Conservation (phyloP, 2,113 vertebrate species). For the Oryzias melastigma region DNA sequence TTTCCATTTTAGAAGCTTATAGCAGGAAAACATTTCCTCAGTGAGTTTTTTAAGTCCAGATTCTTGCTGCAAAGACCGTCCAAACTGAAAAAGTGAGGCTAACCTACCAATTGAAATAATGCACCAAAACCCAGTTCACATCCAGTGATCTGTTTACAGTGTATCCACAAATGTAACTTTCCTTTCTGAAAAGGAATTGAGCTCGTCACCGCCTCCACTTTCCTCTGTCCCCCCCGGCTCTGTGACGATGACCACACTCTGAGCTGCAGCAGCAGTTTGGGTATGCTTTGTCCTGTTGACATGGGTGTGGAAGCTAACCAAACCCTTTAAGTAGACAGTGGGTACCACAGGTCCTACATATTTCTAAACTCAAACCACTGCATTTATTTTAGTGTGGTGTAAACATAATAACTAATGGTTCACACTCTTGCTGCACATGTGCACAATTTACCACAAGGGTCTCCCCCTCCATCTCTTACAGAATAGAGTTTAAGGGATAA, state of each 20-base stretch:
- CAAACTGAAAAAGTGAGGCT: slow-evolving; percentile 42
- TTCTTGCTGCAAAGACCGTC: slow-evolving; percentile 31
- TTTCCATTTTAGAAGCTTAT: too few species aligned
- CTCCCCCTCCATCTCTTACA: slow-evolving; percentile 44
- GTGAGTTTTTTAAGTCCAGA: neutral
- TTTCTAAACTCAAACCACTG: slow-evolving; percentile 68
- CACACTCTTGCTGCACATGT: slow-evolving; percentile 69
- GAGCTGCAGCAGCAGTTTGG: slow-evolving; percentile 63
- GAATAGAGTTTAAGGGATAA: slow-evolving; percentile 1
- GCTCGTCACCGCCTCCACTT: slow-evolving; percentile 65
- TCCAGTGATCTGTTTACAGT: slow-evolving; percentile 68
- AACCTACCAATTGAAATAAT: slow-evolving; percentile 42
- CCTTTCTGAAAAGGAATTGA: slow-evolving; percentile 68
- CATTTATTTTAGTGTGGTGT: slow-evolving; percentile 73
- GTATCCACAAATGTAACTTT: slow-evolving; percentile 66
- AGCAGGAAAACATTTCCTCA: too few species aligned
- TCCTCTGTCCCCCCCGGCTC: slow-evolving; percentile 63
- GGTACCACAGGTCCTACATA: slow-evolving; percentile 63
- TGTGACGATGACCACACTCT: slow-evolving; percentile 62
- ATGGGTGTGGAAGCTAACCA: slow-evolving; percentile 67
- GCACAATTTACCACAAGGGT: slow-evolving; percentile 49
- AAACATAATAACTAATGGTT: slow-evolving; percentile 76
- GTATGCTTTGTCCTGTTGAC: slow-evolving; percentile 68
- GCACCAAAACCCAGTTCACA: slow-evolving; percentile 33
- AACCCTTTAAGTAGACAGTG: slow-evolving; percentile 66